Conservation (phyloP, 2,113 vertebrate genomes). For the Solea solea region DNA sequence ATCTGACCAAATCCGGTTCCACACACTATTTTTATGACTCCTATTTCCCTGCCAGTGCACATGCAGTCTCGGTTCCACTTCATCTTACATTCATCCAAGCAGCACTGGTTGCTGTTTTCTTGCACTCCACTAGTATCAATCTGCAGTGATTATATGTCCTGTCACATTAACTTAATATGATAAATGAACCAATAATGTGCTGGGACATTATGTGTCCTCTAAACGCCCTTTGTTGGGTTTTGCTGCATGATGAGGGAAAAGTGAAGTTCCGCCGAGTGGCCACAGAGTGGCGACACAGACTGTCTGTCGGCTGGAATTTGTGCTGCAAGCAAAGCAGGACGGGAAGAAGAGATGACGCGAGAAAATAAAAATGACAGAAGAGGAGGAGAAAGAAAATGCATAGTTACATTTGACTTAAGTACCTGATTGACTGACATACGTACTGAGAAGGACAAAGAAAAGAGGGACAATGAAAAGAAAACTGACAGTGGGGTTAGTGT, state of each 20-base stretch:
- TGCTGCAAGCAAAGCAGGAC: neutral
- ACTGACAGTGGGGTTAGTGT: no score
- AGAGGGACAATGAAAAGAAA: no score
- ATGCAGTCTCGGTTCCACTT: neutral
- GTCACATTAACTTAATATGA: constrained; percentile 54
- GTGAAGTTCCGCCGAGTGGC: neutral
- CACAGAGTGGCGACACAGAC: constrained; percentile 40
- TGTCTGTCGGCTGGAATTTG: neutral
- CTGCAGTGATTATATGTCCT: constrained; percentile 41
- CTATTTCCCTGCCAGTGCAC: neutral
- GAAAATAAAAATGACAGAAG: neutral
- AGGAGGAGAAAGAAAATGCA: neutral
- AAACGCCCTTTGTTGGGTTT: constrained; percentile 44
- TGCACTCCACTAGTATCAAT: constrained; percentile 19
- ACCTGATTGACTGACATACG: no score
- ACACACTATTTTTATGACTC: neutral
- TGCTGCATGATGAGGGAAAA: constrained; percentile 2
- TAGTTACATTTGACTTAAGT: no score
- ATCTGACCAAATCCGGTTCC: neutral
- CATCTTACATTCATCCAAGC: neutral
- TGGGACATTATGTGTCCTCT: constrained; percentile 44
- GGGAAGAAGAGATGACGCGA: neutral
- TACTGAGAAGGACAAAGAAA: no score
- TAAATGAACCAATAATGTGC: constrained; percentile 48
- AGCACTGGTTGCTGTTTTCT: constrained; percentile 10